Conservation (phyloP, 1,140 invertebrate species). For the Lysiphlebus fabarum region DNA sequence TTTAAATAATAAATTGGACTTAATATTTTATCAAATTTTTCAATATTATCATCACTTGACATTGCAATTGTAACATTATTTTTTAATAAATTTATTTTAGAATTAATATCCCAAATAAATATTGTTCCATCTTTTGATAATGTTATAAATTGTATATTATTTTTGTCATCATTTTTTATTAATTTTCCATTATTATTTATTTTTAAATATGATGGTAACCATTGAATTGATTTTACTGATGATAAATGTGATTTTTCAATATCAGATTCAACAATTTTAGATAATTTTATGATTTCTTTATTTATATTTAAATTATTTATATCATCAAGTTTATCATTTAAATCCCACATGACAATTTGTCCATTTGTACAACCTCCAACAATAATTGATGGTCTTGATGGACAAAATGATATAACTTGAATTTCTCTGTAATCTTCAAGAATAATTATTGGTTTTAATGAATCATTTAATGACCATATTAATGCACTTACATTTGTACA, state of each 20-base stretch:
- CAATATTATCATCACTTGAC: conserved; percentile 45
- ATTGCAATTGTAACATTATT: conserved; percentile 49
- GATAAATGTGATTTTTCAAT: conserved; percentile 59
- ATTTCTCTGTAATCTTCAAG: conserved; percentile 64
- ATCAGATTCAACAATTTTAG: conserved; percentile 53
- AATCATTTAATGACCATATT: conserved; percentile 68
- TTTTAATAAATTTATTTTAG: conserved; percentile 36
- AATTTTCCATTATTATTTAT: conserved; percentile 59
- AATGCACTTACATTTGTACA: conserved; percentile 43
- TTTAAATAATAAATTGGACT: conserved; percentile 56
- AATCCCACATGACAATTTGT: conserved; percentile 69
- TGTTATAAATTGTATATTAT: conserved; percentile 60
- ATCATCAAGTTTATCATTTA: conserved; percentile 44
- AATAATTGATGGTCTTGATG: conserved; percentile 62
- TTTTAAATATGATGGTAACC: conserved; percentile 61
- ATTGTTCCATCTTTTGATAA: conserved; percentile 63
- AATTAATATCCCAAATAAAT: conserved; percentile 64
- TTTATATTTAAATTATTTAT: conserved; percentile 51
- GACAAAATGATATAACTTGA: conserved; percentile 64
- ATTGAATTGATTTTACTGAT: conserved; percentile 61
- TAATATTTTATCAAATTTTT: conserved; percentile 56
- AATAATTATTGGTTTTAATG: conserved; percentile 63
- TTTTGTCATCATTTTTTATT: conserved; percentile 23
- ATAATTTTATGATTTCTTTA: conserved; percentile 36
- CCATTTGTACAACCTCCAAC: conserved; percentile 68